Evolutionary conservation across 2,888 invertebrate genomes (phyloP).

Genomic region (Hydraecia micacea): DNA sequence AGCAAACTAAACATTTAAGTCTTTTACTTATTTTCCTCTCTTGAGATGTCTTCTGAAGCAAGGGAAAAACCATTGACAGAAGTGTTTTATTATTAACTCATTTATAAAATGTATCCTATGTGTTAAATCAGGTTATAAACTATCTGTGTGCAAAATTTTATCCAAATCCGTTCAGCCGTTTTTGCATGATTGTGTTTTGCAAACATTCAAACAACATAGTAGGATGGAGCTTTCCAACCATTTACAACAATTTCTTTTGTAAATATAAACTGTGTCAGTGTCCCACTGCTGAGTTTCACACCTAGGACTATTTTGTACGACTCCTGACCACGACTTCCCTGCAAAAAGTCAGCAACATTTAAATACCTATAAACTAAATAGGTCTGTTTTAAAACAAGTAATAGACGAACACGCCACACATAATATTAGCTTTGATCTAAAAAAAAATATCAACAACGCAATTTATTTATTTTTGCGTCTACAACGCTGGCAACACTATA

Average conservation of each 20-base stretch:
- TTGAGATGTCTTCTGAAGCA: neutral
- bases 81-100: no score
- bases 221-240: neutral
- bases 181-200: no score
- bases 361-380: no score
- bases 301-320: neutral
- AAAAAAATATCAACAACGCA: neutral
- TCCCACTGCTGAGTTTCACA: neutral
- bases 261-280: neutral
- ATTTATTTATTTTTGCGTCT: neutral
- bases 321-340: neutral
- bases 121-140: no score
- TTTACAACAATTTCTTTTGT: neutral
- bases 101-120: no score
- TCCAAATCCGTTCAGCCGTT: no score
- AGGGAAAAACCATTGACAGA: no score
- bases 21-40: neutral
- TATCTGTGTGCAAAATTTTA: no score
- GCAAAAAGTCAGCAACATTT: neutral
- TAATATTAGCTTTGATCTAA: neutral
- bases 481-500: conserved; percentile 41
- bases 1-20: neutral
- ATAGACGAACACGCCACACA: neutral
- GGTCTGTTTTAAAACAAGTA: neutral
- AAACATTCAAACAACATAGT: no score